A percentile compares a stretch with the other conserved stretches of the same genome.
Conservation (phyloP, 2,797 vertebrate genomes). For the Spinibarbus caldwelli region DNA sequence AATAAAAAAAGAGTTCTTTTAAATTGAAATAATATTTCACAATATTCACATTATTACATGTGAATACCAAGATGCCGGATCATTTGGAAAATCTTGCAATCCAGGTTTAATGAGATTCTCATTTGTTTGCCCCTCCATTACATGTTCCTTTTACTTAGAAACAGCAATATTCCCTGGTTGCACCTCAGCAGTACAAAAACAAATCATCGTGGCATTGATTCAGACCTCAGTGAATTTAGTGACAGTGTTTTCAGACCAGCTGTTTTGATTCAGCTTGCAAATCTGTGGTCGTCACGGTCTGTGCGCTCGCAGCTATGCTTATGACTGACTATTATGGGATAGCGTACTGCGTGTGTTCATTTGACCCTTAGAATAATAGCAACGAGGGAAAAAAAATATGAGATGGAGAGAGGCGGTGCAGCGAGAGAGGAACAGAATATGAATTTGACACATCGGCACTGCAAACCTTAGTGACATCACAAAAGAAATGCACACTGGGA, state of each 20-base stretch:
- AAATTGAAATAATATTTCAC: background rate
- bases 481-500: constrained; percentile 12
- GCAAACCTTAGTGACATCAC: constrained; percentile 39
- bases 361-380: constrained; percentile 49
- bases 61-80: background rate
- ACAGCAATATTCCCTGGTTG: background rate
- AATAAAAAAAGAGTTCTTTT: background rate
- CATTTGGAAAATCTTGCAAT: background rate
- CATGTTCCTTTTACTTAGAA: background rate
- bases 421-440: constrained; percentile 42
- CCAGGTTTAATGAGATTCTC: background rate
- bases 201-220: background rate
- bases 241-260: constrained; percentile 3
- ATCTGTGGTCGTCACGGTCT: background rate
- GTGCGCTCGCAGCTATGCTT: background rate
- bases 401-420: constrained; percentile 47
- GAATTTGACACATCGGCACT: constrained; percentile 17
- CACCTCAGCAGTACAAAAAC: background rate
- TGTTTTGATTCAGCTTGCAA: constrained; percentile 6
- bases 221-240: background rate
- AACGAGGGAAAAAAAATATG: constrained; percentile 33
- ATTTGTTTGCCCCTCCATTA: background rate
- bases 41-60: background rate
- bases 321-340: constrained; percentile 24
- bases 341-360: constrained; percentile 18